phyloP scores from a whole-genome alignment of 2,113 vertebrate species.

The Dolichallabes microphthalmus region DNA sequence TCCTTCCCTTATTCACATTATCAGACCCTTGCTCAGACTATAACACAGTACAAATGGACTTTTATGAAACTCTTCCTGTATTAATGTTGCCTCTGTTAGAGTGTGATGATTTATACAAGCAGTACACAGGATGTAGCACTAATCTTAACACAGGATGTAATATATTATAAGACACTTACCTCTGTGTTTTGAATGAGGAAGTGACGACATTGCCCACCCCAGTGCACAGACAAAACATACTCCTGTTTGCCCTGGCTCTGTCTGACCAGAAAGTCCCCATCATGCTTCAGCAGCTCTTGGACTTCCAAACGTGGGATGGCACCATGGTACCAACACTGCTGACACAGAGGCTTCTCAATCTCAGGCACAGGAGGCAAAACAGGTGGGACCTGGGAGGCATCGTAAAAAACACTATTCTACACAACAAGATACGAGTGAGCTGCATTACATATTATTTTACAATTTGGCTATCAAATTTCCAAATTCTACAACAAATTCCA shows the following conservation, averaged over 20 bases:
- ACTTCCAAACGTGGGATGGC: constrained; percentile 86
- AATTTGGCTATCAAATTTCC: background rate
- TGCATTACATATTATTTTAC: background rate
- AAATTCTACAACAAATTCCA: background rate
- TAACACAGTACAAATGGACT: background rate
- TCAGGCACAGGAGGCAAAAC: constrained; percentile 69
- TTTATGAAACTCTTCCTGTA: background rate
- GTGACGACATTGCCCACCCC: constrained; percentile 83
- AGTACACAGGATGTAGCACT: constrained; percentile 53
- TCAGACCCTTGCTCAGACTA: background rate
- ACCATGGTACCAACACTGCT: constrained; percentile 96
- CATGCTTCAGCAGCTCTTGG: constrained; percentile 78
- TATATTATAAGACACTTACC: constrained; percentile 27
- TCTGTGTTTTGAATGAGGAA: constrained; percentile 88
- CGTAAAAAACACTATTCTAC: constrained; percentile 33
- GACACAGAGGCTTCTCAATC: constrained; percentile 82
- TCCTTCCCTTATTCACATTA: background rate
- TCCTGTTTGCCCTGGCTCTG: constrained; percentile 95
- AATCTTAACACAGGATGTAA: background rate
- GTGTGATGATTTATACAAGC: background rate
- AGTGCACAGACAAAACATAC: constrained; percentile 87
- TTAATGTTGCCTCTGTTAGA: background rate
- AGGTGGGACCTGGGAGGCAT: constrained; percentile 73
- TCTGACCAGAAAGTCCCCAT: constrained; percentile 90
- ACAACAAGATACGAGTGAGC: background rate